Evolutionary conservation across 2,113 vertebrate genomes (phyloP), one percentile per base, ranked within the genome.

Genomic region (Lepisosteus oculatus): DNA sequence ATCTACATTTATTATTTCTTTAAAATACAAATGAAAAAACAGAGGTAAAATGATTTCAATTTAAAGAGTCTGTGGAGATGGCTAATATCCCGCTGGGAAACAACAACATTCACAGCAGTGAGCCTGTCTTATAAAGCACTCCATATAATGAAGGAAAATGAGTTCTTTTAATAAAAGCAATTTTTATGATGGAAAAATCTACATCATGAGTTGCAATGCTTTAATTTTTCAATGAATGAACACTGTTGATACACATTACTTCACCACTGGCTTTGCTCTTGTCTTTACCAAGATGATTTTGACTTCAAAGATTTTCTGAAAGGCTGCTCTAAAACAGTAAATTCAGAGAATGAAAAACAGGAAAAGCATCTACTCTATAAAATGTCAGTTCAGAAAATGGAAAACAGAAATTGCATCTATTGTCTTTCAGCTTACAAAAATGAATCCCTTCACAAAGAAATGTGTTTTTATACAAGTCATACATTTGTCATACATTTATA

Each of bases 1-100:
- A 2, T 51, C 47, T 51, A 5, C 5, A 9, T 9, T 51, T 51
- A 9, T 2, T 51, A 9, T 51, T 51, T 51, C 3, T 51, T 51
- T 9, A 80, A 79, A 88, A 84, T 79, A 85, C 78, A 84, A 89
- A 90, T 83, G 86, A 88, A 79, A 83, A 83, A 87, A 89, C 81
- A 79, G 85, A 90, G 81, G 85, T 87, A 78, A 93, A 93, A 94
- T 92, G 89, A 89, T 92, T 89, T 93, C 92, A 90, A 91, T 93
- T 93, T 88, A 81, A 68, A 85, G 85, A 89, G 87, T 91, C 90
- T 75, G 76, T 78, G 62, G 88, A 79, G 89, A 89, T 85, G 86
- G 89, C 87, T 82, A 77, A 80, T 68, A 73, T 61, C 90, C 86
- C 80, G 87, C 89, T 90, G 91, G 87, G 88, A 89, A 88, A 86